Evolutionary conservation across 2,888 invertebrate genomes (phyloP).

Genomic region (Laothoe populi): DNA sequence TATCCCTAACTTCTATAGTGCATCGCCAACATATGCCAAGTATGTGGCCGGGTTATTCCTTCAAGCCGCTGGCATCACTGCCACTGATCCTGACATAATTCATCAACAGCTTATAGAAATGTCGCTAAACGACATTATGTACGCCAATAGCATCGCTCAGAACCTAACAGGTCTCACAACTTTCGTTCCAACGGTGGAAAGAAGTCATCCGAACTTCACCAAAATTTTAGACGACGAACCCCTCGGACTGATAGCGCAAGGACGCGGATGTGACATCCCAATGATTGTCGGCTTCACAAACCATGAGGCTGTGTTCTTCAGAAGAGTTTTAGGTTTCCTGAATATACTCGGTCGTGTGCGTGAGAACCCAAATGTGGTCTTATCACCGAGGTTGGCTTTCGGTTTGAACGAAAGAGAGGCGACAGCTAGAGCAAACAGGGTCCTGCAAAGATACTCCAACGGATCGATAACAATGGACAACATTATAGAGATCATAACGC

Average conservation of each 20-base stretch:
- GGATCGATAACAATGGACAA: constrained; percentile 35
- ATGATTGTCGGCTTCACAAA: constrained; percentile 34
- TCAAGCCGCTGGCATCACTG: constrained; percentile 60
- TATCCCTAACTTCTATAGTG: constrained; percentile 36
- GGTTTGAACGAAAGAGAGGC: constrained; percentile 26
- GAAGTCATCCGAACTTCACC: constrained; percentile 33
- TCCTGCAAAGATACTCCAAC: constrained; percentile 35
- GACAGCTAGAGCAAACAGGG: constrained; percentile 25
- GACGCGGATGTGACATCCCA: constrained; percentile 41
- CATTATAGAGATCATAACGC: constrained; percentile 33
- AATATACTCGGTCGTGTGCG: constrained; percentile 31
- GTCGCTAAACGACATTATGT: constrained; percentile 47
- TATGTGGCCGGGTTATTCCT: constrained; percentile 39
- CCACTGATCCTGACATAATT: constrained; percentile 37
- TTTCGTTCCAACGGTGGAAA: constrained; percentile 43
- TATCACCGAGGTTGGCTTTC: constrained; percentile 32
- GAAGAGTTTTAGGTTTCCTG: constrained; percentile 26
- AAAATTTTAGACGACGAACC: constrained; percentile 44
- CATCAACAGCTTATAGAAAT: constrained; percentile 35
- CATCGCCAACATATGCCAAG: constrained; percentile 38
- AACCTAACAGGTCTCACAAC: constrained; percentile 30
- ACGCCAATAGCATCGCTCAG: constrained; percentile 38
- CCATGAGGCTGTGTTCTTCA: constrained; percentile 34
- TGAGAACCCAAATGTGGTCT: constrained; percentile 31
- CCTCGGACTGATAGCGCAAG: constrained; percentile 37